Conservation (phyloP, 1,140 invertebrate species). For the Argopecten irradians region DNA sequence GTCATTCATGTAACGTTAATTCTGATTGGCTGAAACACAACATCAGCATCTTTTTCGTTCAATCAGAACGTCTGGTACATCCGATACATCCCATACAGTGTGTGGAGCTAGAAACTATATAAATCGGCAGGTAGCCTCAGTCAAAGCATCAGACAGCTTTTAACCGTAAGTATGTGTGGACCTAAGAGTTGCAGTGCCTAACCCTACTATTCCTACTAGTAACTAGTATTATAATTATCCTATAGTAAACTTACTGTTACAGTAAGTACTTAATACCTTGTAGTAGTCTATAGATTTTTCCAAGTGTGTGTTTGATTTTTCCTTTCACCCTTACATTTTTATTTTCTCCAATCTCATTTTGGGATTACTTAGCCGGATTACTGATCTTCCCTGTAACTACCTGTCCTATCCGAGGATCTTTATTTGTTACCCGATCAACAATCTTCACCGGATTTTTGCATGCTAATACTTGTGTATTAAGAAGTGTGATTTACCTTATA, state of each 20-base stretch:
- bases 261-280: not conserved
- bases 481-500: not conserved
- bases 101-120: conserved; percentile 22
- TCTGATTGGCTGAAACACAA: conserved; percentile 8
- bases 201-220: not conserved
- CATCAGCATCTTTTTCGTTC: conserved; percentile 16
- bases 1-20: conserved; percentile 18
- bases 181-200: conserved; percentile 7
- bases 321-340: not conserved
- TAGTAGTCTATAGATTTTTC: not conserved
- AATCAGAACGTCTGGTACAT: conserved; percentile 15
- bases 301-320: not conserved
- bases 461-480: not conserved
- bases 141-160: conserved; percentile 21
- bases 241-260: not conserved
- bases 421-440: not conserved
- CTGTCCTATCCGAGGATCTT: conserved; percentile 19
- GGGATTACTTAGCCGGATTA: conserved; percentile 8
- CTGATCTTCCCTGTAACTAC: not conserved
- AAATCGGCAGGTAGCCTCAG: not conserved
- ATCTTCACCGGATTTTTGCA: not conserved
- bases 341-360: not conserved
- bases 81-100: not conserved
- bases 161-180: conserved; percentile 21
- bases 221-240: no score